A percentile compares a stretch with the other conserved stretches of the same genome.
Conservation (phyloP, 1,140 invertebrate genomes). For the Cyclargus thomasi region DNA sequence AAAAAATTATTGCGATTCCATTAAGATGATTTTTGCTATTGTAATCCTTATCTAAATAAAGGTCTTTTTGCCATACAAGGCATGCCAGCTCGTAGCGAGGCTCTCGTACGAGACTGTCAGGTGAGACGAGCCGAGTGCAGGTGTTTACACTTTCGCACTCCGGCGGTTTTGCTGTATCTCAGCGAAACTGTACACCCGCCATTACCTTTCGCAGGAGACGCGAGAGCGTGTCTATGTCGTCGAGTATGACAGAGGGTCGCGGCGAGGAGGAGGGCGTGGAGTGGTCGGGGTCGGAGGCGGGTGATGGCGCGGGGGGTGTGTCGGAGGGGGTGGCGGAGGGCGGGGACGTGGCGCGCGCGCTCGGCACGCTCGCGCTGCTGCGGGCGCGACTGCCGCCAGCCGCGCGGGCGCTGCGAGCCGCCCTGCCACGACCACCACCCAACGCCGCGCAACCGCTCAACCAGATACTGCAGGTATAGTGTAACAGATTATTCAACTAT, state of each 20-base stretch:
- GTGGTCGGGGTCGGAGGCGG: slow-evolving; percentile 26
- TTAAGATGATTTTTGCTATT: too few species aligned
- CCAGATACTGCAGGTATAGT: slow-evolving; percentile 48
- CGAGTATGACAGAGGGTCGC: not conserved
- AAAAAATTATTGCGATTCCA: too few species aligned
- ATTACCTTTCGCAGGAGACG: not conserved
- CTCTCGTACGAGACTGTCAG: too few species aligned
- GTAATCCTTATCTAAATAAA: too few species aligned
- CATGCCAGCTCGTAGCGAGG: too few species aligned
- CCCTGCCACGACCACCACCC: slow-evolving; percentile 40
- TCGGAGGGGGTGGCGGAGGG: slow-evolving; percentile 49
- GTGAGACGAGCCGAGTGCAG: too few species aligned
- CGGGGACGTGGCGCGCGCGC: slow-evolving; percentile 47
- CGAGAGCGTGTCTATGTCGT: slow-evolving; percentile 11
- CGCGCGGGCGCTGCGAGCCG: slow-evolving; percentile 38
- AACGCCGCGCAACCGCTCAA: slow-evolving; percentile 35
- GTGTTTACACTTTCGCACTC: too few species aligned
- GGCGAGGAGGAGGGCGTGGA: slow-evolving; percentile 22
- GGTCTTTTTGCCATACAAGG: too few species aligned
- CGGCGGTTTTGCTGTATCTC: too few species aligned
- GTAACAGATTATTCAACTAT: too few species aligned
- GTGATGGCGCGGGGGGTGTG: slow-evolving; percentile 22
- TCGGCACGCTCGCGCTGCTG: slow-evolving; percentile 49
- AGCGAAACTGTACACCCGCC: too few species aligned
- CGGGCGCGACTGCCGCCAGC: slow-evolving; percentile 50